Conservation (phyloP, 1,140 invertebrate species). For the Diabrotica undecimpunctata region DNA sequence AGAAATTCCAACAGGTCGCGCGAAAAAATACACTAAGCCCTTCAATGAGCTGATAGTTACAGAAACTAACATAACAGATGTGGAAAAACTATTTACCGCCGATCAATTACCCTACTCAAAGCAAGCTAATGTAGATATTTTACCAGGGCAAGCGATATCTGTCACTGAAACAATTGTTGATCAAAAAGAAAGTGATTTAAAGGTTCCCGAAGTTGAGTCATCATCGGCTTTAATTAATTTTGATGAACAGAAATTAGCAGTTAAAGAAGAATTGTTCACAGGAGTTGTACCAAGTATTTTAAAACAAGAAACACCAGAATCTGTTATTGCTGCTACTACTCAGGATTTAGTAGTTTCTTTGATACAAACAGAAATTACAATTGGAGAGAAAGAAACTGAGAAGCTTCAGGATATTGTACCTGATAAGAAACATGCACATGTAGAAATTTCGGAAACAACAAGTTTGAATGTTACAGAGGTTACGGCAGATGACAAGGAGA, state of each 20-base stretch:
- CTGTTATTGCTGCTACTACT: constrained; percentile 41
- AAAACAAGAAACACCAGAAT: constrained; percentile 34
- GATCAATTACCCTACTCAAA: constrained; percentile 45
- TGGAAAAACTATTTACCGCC: constrained; percentile 48
- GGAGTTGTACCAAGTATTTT: constrained; percentile 37
- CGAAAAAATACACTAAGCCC: constrained; percentile 51
- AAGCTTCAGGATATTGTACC: constrained; percentile 49
- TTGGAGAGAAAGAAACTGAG: constrained; percentile 54
- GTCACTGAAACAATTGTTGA: constrained; percentile 47
- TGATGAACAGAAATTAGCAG: constrained; percentile 43
- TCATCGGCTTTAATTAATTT: constrained; percentile 46
- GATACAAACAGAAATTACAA: constrained; percentile 47
- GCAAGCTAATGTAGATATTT: constrained; percentile 46
- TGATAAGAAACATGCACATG: constrained; percentile 47
- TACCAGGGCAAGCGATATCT: constrained; percentile 48
- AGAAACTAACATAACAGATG: constrained; percentile 54
- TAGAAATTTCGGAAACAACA: constrained; percentile 51
- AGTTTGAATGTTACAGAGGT: constrained; percentile 50
- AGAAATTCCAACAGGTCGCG: constrained; percentile 47
- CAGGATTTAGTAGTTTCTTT: constrained; percentile 44
- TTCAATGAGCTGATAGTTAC: constrained; percentile 55
- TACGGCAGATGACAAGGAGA: constrained; percentile 53
- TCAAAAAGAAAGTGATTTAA: constrained; percentile 41
- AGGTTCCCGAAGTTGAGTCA: constrained; percentile 34
- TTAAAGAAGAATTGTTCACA: constrained; percentile 44